phyloP scores from a whole-genome alignment of 2,797 vertebrate species.

The Falco columbarius region DNA sequence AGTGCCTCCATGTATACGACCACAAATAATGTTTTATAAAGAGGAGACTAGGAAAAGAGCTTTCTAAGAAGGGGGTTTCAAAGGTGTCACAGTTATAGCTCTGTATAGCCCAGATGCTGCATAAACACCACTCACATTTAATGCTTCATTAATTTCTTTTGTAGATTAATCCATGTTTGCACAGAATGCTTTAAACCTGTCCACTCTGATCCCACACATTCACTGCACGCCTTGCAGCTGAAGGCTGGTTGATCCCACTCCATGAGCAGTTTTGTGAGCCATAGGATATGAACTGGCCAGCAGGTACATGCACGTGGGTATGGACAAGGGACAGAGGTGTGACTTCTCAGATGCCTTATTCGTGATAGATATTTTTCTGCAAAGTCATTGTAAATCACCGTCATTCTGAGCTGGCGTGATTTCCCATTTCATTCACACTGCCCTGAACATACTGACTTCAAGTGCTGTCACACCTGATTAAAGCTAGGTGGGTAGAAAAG shows the following conservation, averaged over 20 bases:
- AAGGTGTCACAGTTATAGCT: background rate
- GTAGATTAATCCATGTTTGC: background rate
- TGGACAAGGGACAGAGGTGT: background rate
- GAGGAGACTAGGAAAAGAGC: background rate
- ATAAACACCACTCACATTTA: background rate
- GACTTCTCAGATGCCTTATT: background rate
- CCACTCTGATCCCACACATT: background rate
- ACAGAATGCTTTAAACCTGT: background rate
- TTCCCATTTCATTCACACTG: background rate
- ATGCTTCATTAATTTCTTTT: background rate
- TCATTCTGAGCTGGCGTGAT: background rate
- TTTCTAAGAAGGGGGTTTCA: background rate
- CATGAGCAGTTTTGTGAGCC: background rate
- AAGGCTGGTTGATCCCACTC: background rate
- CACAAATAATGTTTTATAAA: background rate
- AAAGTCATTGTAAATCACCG: background rate
- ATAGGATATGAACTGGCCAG: background rate
- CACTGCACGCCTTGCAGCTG: fast-evolving
- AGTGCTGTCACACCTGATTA: background rate
- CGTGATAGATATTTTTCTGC: background rate
- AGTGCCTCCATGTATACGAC: background rate
- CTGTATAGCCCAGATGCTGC: background rate
- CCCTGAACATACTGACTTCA: background rate
- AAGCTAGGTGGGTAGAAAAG: background rate
- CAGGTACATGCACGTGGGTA: fast-evolving